Percentiles rank a stretch among this genome's conserved stretches.
Conservation (phyloP, 2,113 vertebrate species). For the Cariama cristata region DNA sequence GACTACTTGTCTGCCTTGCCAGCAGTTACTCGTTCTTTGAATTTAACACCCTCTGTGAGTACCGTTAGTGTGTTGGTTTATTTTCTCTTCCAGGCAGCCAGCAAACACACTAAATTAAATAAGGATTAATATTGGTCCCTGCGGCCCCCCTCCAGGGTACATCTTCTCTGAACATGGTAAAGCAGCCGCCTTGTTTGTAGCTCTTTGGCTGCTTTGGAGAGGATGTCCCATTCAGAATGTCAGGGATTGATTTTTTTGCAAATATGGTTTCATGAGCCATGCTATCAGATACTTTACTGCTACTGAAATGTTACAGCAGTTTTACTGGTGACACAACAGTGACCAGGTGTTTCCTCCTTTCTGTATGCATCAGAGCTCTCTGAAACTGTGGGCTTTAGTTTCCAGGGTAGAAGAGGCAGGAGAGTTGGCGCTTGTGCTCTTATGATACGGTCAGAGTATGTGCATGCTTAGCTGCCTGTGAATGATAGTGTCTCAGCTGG, state of each 20-base stretch:
- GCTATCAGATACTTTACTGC: accelerated
- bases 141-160: neutral
- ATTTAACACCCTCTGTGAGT: neutral
- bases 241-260: neutral
- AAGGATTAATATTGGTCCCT: neutral
- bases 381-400: neutral
- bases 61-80: neutral
- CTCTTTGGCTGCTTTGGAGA: neutral
- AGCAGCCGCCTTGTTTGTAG: neutral
- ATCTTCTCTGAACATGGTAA: too few relatives aligned
- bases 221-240: accelerated
- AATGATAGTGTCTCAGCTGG: neutral
- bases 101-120: neutral
- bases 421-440: neutral
- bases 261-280: accelerated
- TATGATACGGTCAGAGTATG: accelerated
- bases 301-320: neutral
- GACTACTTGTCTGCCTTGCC: neutral
- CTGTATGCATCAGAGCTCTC: too few relatives aligned
- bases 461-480: neutral
- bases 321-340: neutral
- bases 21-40: neutral
- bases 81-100: neutral
- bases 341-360: neutral
- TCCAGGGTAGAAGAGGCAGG: neutral